Evolutionary conservation across 2,797 vertebrate genomes (phyloP).

Genomic region (Acrossocheilus fasciatus): DNA sequence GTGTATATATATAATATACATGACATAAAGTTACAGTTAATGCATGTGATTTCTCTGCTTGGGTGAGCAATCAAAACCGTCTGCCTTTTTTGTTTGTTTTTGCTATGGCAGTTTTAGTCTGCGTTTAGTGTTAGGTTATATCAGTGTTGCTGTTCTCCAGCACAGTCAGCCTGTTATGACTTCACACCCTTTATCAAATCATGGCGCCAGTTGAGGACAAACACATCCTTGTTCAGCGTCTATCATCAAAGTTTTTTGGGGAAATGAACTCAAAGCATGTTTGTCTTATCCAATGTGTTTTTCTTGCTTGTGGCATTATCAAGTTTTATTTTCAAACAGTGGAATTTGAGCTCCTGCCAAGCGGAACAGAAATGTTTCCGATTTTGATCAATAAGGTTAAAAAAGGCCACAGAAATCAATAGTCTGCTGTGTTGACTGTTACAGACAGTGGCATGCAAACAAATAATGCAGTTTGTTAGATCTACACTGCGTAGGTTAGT

Average conservation of each 20-base stretch:
- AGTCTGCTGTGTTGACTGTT: conserved; percentile 1
- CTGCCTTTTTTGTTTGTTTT: conserved; percentile 3
- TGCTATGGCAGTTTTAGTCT: background rate
- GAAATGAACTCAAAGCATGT: conserved; percentile 40
- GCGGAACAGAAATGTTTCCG: conserved; percentile 18
- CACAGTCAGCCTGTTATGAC: conserved; percentile 56
- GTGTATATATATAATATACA: too few species aligned
- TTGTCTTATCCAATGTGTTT: conserved; percentile 18
- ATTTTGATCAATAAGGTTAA: conserved; percentile 21
- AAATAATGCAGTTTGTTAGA: background rate
- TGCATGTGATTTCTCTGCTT: background rate
- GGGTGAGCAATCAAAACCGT: background rate
- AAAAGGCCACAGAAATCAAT: conserved; percentile 21
- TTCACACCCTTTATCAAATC: conserved; percentile 56
- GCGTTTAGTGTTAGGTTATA: background rate
- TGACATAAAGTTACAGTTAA: too few species aligned
- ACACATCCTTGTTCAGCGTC: conserved; percentile 34
- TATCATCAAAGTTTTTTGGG: conserved; percentile 32
- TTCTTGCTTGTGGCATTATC: background rate
- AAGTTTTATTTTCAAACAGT: background rate
- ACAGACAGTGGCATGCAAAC: conserved; percentile 1
- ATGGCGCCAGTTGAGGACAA: conserved; percentile 57
- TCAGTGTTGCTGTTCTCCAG: conserved; percentile 22
- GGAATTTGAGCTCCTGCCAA: conserved; percentile 16
- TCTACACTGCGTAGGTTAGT: background rate